Evolutionary conservation across 1,140 invertebrate genomes (phyloP).

Genomic region (Drosophila melanica): DNA sequence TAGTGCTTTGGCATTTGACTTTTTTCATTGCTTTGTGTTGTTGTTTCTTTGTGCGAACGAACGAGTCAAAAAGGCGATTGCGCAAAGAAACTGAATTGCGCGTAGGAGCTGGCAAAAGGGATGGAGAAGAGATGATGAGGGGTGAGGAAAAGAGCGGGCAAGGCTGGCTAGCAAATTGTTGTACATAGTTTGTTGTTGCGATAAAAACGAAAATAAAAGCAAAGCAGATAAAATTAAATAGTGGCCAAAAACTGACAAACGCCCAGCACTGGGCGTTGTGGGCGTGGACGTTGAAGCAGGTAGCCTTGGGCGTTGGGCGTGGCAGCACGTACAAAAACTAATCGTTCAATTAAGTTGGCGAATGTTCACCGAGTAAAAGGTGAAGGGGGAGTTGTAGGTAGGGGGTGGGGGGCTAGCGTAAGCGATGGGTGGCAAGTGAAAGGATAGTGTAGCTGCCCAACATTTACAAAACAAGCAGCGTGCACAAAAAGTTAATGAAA

Average conservation of each 20-base stretch:
- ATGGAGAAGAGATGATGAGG: background rate
- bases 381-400: background rate
- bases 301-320: conserved; percentile 28
- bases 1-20: conserved; percentile 74
- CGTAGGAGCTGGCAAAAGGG: background rate
- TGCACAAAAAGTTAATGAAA: conserved; percentile 74
- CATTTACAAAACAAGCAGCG: conserved; percentile 65
- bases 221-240: conserved; percentile 77
- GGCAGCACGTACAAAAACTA: conserved; percentile 72
- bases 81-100: conserved; percentile 27
- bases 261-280: conserved; percentile 20
- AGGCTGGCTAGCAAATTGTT: conserved; percentile 51
- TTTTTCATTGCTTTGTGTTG: conserved; percentile 33
- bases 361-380: conserved; percentile 22
- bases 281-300: conserved; percentile 20
- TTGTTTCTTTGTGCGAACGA: conserved; percentile 7
- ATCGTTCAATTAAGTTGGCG: conserved; percentile 76
- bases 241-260: conserved; percentile 54
- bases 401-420: conserved; percentile 9
- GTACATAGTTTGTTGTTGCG: conserved; percentile 65
- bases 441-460: conserved; percentile 14
- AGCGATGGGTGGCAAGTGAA: background rate
- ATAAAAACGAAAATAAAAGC: conserved; percentile 74
- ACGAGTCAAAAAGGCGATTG: conserved; percentile 37
- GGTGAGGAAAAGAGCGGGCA: background rate